A percentile compares a stretch with the other conserved stretches of the same genome.
These are phyloP conservation scores for Threskiornis aethiopicus DNA, from an alignment of 2,797 vertebrate species.

Conservation along the genomic window DNA sequence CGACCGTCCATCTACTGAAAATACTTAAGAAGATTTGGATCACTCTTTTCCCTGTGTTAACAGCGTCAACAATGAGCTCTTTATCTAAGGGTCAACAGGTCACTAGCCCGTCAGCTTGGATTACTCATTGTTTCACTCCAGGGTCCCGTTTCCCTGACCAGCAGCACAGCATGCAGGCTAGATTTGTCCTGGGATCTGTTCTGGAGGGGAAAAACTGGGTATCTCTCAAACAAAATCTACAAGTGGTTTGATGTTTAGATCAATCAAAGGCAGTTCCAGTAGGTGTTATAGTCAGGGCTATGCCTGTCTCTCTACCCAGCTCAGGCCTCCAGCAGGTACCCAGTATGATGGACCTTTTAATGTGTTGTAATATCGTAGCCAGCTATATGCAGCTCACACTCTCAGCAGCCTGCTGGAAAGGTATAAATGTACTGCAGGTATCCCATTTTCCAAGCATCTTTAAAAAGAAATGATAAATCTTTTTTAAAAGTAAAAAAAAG, in stretches of 20 bases:
- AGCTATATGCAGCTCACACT: background rate
- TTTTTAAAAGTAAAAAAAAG: background rate
- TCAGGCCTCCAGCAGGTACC: background rate
- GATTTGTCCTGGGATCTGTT: background rate
- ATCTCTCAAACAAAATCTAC: background rate
- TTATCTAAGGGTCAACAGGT: conserved; percentile 55
- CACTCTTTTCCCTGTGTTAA: conserved; percentile 38
- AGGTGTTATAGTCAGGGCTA: background rate
- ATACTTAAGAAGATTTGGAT: conserved; percentile 58
- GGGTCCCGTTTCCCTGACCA: background rate
- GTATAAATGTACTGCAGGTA: background rate
- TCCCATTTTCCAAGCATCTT: background rate
- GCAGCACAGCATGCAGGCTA: background rate
- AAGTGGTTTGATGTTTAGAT: background rate
- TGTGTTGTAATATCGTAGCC: accelerated
- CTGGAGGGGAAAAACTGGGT: background rate
- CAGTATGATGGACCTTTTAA: background rate
- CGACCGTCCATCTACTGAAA: conserved; percentile 25
- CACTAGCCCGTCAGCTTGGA: conserved; percentile 33
- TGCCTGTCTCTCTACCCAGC: background rate
- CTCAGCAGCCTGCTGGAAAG: background rate
- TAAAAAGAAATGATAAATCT: background rate
- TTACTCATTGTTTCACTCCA: conserved; percentile 31
- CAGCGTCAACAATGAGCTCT: conserved; percentile 34
- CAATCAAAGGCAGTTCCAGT: background rate